A percentile compares a stretch with the other conserved stretches of the same genome.
Conservation (phyloP, 2,113 vertebrate species). For the Tretioscincus oriximinensis region DNA sequence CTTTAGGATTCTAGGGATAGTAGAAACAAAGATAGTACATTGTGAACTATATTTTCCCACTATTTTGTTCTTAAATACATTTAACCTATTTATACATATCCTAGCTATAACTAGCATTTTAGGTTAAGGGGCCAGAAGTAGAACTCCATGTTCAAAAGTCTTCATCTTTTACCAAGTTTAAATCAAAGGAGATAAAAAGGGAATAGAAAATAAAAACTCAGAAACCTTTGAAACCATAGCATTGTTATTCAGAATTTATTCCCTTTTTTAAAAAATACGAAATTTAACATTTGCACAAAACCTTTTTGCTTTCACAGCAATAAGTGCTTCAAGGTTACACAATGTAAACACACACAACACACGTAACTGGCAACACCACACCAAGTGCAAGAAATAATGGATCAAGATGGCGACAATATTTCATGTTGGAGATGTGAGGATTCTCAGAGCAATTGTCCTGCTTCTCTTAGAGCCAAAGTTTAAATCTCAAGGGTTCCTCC, state of each 20-base stretch:
- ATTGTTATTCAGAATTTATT: conserved; percentile 80
- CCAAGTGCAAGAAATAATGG: conserved; percentile 54
- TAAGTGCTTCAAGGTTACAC: conserved; percentile 71
- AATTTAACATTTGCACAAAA: conserved; percentile 72
- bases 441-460: conserved; percentile 57
- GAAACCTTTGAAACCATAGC: conserved; percentile 67
- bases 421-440: conserved; percentile 48
- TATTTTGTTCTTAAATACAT: neutral
- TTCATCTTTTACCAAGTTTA: conserved; percentile 23
- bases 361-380: conserved; percentile 57
- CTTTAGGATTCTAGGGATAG: neutral
- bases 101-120: neutral
- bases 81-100: neutral
- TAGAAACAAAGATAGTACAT: neutral
- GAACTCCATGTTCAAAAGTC: conserved; percentile 1
- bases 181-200: conserved; percentile 47
- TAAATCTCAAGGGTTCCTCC: conserved; percentile 17
- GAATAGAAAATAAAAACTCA: conserved; percentile 78
- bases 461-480: conserved; percentile 41
- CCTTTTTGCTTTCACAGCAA: conserved; percentile 75
- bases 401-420: conserved; percentile 48
- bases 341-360: conserved; percentile 59
- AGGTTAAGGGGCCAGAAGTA: conserved; percentile 9
- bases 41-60: neutral
- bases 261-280: conserved; percentile 66